Evolutionary conservation across 2,113 vertebrate species (phyloP).

Genomic region (Coregonus clupeaformis): DNA sequence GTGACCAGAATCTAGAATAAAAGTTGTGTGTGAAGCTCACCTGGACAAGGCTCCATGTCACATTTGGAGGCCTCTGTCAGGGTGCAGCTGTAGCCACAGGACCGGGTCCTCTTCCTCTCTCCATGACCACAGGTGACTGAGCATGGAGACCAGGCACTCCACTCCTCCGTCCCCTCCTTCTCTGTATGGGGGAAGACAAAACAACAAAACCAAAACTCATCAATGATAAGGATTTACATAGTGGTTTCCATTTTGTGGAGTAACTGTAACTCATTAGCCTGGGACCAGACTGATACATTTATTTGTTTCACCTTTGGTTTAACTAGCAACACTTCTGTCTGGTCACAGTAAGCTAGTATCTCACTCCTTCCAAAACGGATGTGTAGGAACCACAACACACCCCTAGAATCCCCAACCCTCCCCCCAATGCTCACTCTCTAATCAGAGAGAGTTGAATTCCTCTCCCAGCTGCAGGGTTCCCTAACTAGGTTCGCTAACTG

Average conservation of each 20-base stretch:
- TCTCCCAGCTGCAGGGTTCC: not conserved
- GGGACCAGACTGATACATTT: too few species aligned
- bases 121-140: conserved; percentile 81
- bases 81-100: conserved; percentile 85
- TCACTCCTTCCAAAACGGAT: not conserved
- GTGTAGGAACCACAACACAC: not conserved
- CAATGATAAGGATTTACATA: too few species aligned
- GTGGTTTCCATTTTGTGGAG: too few species aligned
- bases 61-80: conserved; percentile 83
- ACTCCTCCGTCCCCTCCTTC: conserved; percentile 82
- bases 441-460: conserved; percentile 1
- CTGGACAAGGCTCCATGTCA: conserved; percentile 78
- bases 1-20: not conserved
- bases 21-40: conserved; percentile 59
- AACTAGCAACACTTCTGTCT: too few species aligned
- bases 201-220: not conserved
- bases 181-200: conserved; percentile 56
- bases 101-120: conserved; percentile 82
- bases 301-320: too few species aligned
- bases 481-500: not conserved
- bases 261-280: too few species aligned
- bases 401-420: too few species aligned
- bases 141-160: conserved; percentile 90
- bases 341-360: not conserved
- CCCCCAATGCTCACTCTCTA: not conserved